Evolutionary conservation across 23 tunicate genomes (phyloP).

Genomic region (Corella eumyota): DNA sequence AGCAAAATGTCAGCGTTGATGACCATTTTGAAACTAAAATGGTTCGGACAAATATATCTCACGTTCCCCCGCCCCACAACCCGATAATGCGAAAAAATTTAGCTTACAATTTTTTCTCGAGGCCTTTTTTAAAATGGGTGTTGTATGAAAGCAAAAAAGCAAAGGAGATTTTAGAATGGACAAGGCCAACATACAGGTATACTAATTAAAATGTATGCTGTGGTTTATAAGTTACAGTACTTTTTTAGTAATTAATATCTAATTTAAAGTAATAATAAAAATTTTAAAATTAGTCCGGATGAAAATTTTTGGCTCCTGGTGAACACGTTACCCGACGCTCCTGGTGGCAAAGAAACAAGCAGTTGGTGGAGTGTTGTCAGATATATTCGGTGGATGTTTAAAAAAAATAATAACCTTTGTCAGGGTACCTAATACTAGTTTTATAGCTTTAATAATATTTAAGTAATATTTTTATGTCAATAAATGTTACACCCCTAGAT

Average conservation of each 20-base stretch:
- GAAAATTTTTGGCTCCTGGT: slow-evolving; percentile 65
- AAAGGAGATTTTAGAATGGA: slow-evolving; percentile 50
- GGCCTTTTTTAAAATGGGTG: slow-evolving; percentile 51
- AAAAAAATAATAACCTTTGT: no score
- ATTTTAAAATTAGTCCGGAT: no score
- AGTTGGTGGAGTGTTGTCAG: slow-evolving; percentile 4
- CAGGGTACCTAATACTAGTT: no score
- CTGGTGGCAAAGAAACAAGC: slow-evolving; percentile 7
- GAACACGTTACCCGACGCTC: slow-evolving; percentile 37
- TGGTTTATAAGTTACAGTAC: no score
- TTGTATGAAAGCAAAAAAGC: slow-evolving; percentile 35
- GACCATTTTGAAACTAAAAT: slow-evolving; percentile 5
- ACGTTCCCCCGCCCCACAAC: slow-evolving; percentile 48
- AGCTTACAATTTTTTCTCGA: slow-evolving; percentile 49
- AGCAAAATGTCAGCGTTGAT: no score
- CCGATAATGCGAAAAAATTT: slow-evolving; percentile 49
- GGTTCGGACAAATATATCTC: slow-evolving; percentile 7
- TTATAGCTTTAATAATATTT: no score
- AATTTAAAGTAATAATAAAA: no score
- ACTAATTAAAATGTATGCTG: no score
- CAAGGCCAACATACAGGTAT: slow-evolving; percentile 39
- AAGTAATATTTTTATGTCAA: no score
- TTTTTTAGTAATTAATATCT: no score
- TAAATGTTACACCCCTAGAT: no score
- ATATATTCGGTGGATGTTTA: slow-evolving; percentile 15